Conservation (phyloP, 2,888 invertebrate species). For the Urechis unicinctus region DNA sequence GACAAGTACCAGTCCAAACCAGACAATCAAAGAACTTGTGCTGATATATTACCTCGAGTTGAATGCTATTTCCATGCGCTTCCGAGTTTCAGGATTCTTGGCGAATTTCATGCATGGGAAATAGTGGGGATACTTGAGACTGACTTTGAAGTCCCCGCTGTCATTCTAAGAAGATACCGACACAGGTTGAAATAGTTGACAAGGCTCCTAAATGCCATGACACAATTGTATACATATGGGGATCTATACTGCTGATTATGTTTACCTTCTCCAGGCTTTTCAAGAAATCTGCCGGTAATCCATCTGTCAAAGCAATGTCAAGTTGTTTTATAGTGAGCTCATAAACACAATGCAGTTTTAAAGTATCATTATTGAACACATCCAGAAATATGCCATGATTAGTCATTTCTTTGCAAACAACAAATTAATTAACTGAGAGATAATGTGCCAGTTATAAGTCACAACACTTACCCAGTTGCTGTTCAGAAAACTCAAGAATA, state of each 20-base stretch:
- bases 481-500: slow-evolving; percentile 49
- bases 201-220: neutral
- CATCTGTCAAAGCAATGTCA: slow-evolving; percentile 25
- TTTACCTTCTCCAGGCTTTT: slow-evolving; percentile 40
- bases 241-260: neutral
- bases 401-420: too few species aligned
- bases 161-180: slow-evolving; percentile 21
- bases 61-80: slow-evolving; percentile 49
- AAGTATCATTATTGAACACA: neutral
- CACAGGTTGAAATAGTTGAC: slow-evolving; percentile 3
- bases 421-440: too few species aligned
- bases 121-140: slow-evolving; percentile 55
- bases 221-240: too few species aligned
- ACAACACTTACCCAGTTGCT: slow-evolving; percentile 43
- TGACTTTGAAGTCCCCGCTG: slow-evolving; percentile 48
- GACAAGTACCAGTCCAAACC: neutral
- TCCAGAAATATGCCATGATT: too few species aligned
- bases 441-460: neutral
- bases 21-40: neutral
- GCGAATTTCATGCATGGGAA: slow-evolving; percentile 54
- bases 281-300: slow-evolving; percentile 40
- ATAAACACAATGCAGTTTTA: neutral
- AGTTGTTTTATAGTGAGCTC: neutral
- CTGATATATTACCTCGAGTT: slow-evolving; percentile 48
- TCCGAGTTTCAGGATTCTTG: slow-evolving; percentile 49